Evolutionary conservation across 2,888 invertebrate genomes (phyloP).

Genomic region (Amblyjoppa proteus): DNA sequence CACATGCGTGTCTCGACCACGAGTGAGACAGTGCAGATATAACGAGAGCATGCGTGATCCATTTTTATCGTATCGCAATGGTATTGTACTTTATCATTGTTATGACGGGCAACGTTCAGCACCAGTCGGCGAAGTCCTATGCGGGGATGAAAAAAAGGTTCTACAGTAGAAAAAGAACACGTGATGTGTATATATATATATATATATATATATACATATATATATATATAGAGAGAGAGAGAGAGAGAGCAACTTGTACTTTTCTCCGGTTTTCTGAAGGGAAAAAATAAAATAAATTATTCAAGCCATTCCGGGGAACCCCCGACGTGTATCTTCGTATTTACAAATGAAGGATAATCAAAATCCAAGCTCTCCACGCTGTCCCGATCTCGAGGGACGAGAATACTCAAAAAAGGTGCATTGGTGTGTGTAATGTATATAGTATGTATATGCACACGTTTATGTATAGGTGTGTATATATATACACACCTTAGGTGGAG

Average conservation of each 20-base stretch:
- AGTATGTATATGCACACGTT: not conserved
- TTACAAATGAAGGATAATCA: conserved; percentile 68
- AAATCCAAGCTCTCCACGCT: conserved; percentile 58
- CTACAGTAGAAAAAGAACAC: conserved; percentile 27
- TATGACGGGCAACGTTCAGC: conserved; percentile 39
- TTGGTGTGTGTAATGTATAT: not conserved
- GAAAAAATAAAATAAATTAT: conserved; percentile 48
- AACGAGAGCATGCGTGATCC: conserved; percentile 41
- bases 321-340: conserved; percentile 51
- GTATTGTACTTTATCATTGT: conserved; percentile 49
- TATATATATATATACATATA: not conserved
- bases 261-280: not conserved
- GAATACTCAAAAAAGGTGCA: conserved; percentile 61
- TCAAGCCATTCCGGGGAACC: conserved; percentile 47
- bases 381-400: conserved; percentile 56
- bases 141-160: not conserved
- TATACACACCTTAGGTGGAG: not conserved
- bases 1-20: conserved; percentile 21
- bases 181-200: not conserved
- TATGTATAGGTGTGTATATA: not conserved
- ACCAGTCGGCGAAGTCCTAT: conserved; percentile 28
- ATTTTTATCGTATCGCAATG: conserved; percentile 30
- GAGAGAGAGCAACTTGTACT: not conserved
- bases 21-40: conserved; percentile 19
- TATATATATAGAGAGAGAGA: too few relatives aligned